Percentiles rank a stretch among this genome's conserved stretches.
Conservation (phyloP, 2,888 invertebrate species). For the Volucella inanis region DNA sequence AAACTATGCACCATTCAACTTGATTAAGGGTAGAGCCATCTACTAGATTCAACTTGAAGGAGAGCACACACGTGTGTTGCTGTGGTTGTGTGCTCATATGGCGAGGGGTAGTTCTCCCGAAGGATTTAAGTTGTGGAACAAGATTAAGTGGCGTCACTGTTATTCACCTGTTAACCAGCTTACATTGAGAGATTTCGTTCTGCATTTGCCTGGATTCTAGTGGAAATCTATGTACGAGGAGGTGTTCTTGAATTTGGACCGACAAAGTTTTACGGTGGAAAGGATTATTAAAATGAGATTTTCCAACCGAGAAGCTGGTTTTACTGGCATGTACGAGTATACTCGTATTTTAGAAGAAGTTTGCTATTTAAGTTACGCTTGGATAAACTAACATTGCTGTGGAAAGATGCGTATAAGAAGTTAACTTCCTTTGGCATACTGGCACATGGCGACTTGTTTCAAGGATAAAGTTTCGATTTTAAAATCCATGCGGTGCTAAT, state of each 20-base stretch:
- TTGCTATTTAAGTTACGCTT: slow-evolving; percentile 52
- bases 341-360: slow-evolving; percentile 45
- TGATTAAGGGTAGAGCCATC: slow-evolving; percentile 59
- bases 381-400: slow-evolving; percentile 34
- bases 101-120: slow-evolving; percentile 49
- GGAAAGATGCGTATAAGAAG: slow-evolving; percentile 25
- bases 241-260: slow-evolving; percentile 45
- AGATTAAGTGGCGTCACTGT: slow-evolving; percentile 72
- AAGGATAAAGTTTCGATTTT: slow-evolving; percentile 72
- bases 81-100: slow-evolving; percentile 40
- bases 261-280: slow-evolving; percentile 58
- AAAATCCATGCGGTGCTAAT: slow-evolving; percentile 73
- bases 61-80: slow-evolving; percentile 29
- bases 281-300: slow-evolving; percentile 75
- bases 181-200: slow-evolving; percentile 38
- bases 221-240: slow-evolving; percentile 2
- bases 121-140: slow-evolving; percentile 72
- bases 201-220: not conserved
- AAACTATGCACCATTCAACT: slow-evolving; percentile 67
- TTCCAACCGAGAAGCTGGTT: slow-evolving; percentile 43
- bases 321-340: slow-evolving; percentile 18
- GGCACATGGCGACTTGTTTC: slow-evolving; percentile 20
- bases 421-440: slow-evolving; percentile 35
- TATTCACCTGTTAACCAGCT: slow-evolving; percentile 69
- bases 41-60: not conserved